Evolutionary conservation across 2,797 vertebrate genomes (phyloP), one percentile per base, ranked within the genome.

Genomic region (Thaleichthys pacificus): DNA sequence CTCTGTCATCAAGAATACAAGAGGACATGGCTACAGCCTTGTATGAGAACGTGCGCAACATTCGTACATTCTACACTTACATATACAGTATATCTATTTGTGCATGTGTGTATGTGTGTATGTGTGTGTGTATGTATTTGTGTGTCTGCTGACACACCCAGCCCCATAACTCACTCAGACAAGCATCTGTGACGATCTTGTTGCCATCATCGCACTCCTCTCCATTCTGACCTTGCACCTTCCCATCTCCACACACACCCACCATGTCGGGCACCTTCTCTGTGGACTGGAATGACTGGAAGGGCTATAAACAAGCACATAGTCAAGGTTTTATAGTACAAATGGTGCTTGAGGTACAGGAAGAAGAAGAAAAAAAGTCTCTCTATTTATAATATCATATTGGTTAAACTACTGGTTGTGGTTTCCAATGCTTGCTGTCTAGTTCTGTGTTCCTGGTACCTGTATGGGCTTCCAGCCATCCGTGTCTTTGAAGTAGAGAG

Each of bases 201-300:
- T 99, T 99, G 71, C 96, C 96, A 0, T 99, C 98, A 0, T 99
- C 98, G 42, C 98, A 99, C 86, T 99, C 97, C 74, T 99, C 98
- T 74, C 94, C 95, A 0, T 91, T 89, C 82, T 92, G 89, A 0
- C 93, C 85, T 90, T 99, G 98, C 61, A 98, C 89, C 26, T 95
- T 89, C 11, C 96, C 94, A 0, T 99, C 98, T 8, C 98, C 97
- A 2, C 98, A 99, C 77, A 88, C 88, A 0, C 93, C 86, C 0
- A 77, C 86, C 35, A 85, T 89, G 78, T 94, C 91, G 0, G 91
- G 77, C 35, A 90, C 86, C 60, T 93, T 94, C 86, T 95, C 95
- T 76, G 92, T 86, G 0, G 95, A 95, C 80, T 96, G 95, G 88
- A 95, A 93, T 0, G 94, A 90, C 95, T 99, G 93, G 61, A 91